Evolutionary conservation across 2,888 invertebrate genomes (phyloP), one percentile per base, ranked within the genome.

Genomic region (Loripinus fragilis): DNA sequence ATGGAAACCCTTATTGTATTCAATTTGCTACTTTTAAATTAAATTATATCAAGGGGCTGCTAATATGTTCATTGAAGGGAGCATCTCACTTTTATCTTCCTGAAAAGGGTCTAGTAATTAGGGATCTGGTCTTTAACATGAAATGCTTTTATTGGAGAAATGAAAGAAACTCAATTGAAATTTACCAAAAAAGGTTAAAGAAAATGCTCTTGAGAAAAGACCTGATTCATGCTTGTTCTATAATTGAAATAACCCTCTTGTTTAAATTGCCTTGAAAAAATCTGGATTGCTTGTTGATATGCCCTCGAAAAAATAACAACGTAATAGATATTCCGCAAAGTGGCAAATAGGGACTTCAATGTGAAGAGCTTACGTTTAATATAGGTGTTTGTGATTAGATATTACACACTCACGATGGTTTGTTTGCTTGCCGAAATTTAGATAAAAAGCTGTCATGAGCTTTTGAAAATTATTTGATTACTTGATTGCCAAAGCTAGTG

Each of bases 281-380:
- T 60, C 60, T 60, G 8, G 17, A 60, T 60, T 5, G 1, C 25
- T 60, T 60, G 60, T 60, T 60, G 60, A 60, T 60, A 30, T 60
- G 33, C 60, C 60, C 60, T 60, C 23, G 33, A 60, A 60, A 60
- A 60, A 60, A 71, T 67, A 74, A 74, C 75, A 68, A 60, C 42
- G 79, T 68, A 72, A 68, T 71, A 80, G 73, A 73, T 66, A 55
- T 45, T 76, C 48, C 41, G 66, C 66, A 52, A 80, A 76, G 73
- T 80, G 76, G 60, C 60, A 60, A 33, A 60, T 33, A 33, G 30
- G 30, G 60, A 20, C 23, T 60, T 60, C 10, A 60, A 28, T 33
- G 30, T 60, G 60, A 60, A 60, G 60, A 12, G 33, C 28, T 60
- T 60, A 7, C 17, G 20, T 60, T 60, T 33, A 60, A 60, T 60